phyloP scores from a whole-genome alignment of 2,888 invertebrate species.

The Synergus itoensis region DNA sequence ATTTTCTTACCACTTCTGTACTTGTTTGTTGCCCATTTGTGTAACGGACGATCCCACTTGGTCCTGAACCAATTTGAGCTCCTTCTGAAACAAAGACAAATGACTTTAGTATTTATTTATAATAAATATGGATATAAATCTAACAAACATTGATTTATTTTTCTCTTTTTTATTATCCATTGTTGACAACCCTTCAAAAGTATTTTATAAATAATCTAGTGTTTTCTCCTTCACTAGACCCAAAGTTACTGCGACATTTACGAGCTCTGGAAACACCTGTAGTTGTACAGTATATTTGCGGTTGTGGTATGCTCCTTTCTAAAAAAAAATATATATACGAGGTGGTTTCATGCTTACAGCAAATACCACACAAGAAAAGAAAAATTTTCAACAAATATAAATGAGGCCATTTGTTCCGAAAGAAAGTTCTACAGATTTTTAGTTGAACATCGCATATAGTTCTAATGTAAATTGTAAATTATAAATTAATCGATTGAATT shows the following conservation, averaged over 20 bases:
- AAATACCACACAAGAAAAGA: neutral
- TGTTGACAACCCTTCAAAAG: neutral
- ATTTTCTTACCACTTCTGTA: slow-evolving; percentile 60
- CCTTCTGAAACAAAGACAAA: slow-evolving; percentile 61
- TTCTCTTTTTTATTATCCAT: neutral
- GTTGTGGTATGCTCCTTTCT: neutral
- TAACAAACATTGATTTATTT: neutral
- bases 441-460: neutral
- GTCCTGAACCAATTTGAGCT: slow-evolving; percentile 63
- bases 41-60: slow-evolving; percentile 64
- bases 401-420: too few relatives aligned
- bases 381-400: neutral
- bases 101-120: slow-evolving; percentile 25
- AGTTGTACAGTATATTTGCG: neutral
- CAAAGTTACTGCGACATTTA: neutral
- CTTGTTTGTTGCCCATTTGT: slow-evolving; percentile 60
- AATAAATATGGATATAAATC: neutral
- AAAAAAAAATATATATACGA: neutral
- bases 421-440: neutral
- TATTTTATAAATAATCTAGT: neutral
- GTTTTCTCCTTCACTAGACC: neutral
- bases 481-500: neutral
- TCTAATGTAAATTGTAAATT: neutral
- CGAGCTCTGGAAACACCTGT: neutral
- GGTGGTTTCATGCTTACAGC: neutral